phyloP scores from a whole-genome alignment of 2,888 invertebrate species.

The Aphidius colemani region DNA sequence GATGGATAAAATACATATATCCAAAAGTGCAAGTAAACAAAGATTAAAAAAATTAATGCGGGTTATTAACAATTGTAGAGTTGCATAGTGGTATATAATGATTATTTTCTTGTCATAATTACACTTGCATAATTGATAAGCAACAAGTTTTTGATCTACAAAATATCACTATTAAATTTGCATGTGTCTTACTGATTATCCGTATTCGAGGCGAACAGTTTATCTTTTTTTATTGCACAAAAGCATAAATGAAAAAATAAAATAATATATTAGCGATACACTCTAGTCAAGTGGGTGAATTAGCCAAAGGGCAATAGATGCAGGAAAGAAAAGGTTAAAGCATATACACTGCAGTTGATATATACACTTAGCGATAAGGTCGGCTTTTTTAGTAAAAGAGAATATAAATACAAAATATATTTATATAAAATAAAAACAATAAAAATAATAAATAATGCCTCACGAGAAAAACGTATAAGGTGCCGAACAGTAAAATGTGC shows the following conservation, averaged over 20 bases:
- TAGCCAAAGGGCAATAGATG: slow-evolving; percentile 1
- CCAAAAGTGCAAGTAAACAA: no score
- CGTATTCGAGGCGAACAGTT: slow-evolving; percentile 32
- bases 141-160: no score
- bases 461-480: slow-evolving; percentile 14
- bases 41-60: no score
- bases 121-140: no score
- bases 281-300: background rate
- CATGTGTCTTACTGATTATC: slow-evolving; percentile 13
- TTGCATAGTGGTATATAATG: no score
- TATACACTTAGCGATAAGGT: slow-evolving; percentile 24
- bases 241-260: slow-evolving; percentile 7
- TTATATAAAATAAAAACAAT: background rate
- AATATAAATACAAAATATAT: no score
- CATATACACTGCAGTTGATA: slow-evolving; percentile 12
- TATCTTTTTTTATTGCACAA: slow-evolving; percentile 32
- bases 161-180: no score
- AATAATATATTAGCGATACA: background rate
- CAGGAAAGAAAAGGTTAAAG: slow-evolving; percentile 22
- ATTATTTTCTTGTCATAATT: no score
- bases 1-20: no score
- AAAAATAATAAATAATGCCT: background rate
- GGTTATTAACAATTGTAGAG: no score
- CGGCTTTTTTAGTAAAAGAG: background rate
- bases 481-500: slow-evolving; percentile 6